phyloP scores from a whole-genome alignment of 2,888 invertebrate genomes.

The Mythimna ferrago region DNA sequence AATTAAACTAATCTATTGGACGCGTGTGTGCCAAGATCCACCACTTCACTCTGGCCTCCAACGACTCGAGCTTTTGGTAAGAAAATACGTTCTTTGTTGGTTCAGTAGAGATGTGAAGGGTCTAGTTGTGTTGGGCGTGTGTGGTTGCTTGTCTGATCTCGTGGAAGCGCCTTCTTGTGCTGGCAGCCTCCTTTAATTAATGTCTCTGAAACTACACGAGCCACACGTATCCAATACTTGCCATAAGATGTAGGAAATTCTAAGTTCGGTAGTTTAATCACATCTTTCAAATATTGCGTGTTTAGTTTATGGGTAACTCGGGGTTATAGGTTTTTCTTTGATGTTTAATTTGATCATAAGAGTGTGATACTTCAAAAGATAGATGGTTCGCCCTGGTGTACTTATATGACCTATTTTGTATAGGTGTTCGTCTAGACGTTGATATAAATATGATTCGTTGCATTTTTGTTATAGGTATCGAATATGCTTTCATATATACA shows the following conservation, averaged over 20 bases:
- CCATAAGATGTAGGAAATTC: slow-evolving; percentile 77
- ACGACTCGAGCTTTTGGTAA: slow-evolving; percentile 53
- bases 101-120: slow-evolving; percentile 61
- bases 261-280: slow-evolving; percentile 75
- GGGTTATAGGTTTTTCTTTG: slow-evolving; percentile 41
- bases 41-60: slow-evolving; percentile 71
- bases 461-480: too few species aligned
- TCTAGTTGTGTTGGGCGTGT: slow-evolving; percentile 77
- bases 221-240: slow-evolving; percentile 78
- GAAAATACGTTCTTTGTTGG: slow-evolving; percentile 58
- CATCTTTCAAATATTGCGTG: slow-evolving; percentile 59
- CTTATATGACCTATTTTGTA: neutral
- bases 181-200: slow-evolving; percentile 89
- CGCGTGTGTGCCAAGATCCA: slow-evolving; percentile 71
- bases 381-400: neutral
- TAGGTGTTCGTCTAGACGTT: too few species aligned
- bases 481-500: too few species aligned
- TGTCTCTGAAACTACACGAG: slow-evolving; percentile 82
- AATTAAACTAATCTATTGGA: slow-evolving; percentile 84
- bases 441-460: too few species aligned
- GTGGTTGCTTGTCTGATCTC: slow-evolving; percentile 80
- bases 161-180: slow-evolving; percentile 85
- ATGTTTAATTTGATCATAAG: slow-evolving; percentile 27
- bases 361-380: neutral
- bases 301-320: slow-evolving; percentile 32